Percentiles rank a stretch among this genome's conserved stretches.
Conservation (phyloP, 2,113 vertebrate genomes). For the Mellivora capensis region DNA sequence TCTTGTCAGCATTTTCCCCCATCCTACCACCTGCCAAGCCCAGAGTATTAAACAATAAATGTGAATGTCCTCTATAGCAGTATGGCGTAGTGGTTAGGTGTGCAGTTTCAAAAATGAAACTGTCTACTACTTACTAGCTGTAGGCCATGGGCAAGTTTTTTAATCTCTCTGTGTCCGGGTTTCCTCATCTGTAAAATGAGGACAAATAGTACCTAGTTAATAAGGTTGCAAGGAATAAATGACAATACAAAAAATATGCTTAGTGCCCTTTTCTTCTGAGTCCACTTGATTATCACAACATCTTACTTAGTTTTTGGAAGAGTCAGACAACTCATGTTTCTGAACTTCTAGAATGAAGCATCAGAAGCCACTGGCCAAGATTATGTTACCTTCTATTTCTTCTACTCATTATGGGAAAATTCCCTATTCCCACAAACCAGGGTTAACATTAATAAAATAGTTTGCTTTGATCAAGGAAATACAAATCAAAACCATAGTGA, state of each 20-base stretch:
- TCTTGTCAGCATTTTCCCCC: neutral
- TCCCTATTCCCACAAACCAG: neutral
- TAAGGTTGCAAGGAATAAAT: neutral
- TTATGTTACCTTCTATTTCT: neutral
- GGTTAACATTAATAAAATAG: neutral
- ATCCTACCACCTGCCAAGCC: neutral
- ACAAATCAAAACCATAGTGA: too few relatives aligned
- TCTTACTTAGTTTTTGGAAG: neutral
- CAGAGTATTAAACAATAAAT: neutral
- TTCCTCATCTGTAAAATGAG: neutral
- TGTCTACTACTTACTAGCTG: neutral
- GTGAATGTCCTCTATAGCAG: neutral
- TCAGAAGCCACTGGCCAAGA: neutral
- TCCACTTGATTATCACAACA: neutral
- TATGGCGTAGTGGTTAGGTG: neutral
- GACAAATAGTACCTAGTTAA: neutral
- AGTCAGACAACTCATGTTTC: neutral
- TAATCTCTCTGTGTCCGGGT: neutral
- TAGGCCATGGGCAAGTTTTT: neutral
- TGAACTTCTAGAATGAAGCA: neutral
- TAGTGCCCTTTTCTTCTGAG: neutral
- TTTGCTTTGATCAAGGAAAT: neutral
- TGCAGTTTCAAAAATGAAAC: neutral
- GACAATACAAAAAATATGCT: neutral
- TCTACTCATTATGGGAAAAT: neutral